Evolutionary conservation across 1,140 invertebrate genomes (phyloP).

Genomic region (Rhyacophila brunnea): DNA sequence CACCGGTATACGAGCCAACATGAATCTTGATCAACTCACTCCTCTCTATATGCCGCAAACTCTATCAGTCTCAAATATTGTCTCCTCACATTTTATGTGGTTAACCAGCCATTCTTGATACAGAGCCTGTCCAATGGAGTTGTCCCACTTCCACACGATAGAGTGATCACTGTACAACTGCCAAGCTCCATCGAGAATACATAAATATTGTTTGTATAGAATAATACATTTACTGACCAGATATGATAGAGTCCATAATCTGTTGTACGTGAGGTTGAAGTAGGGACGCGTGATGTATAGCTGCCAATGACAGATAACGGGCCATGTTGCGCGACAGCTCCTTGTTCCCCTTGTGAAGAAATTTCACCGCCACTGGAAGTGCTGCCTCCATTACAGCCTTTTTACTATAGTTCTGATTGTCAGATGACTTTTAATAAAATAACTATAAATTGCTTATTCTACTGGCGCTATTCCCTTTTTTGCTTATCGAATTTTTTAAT

Average conservation of each 20-base stretch:
- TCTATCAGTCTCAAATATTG: too few relatives aligned
- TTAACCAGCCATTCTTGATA: too few relatives aligned
- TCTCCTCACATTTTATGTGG: too few relatives aligned
- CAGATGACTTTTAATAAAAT: slow-evolving; percentile 40
- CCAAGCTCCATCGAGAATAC: too few relatives aligned
- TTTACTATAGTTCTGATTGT: slow-evolving; percentile 81
- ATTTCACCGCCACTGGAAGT: slow-evolving; percentile 87
- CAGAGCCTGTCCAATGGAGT: too few relatives aligned
- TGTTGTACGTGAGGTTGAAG: slow-evolving; percentile 83
- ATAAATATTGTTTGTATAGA: neutral
- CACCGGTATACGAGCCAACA: too few relatives aligned
- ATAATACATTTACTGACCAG: slow-evolving; percentile 57
- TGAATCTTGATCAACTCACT: too few relatives aligned
- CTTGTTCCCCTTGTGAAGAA: slow-evolving; percentile 84
- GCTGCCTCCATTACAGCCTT: slow-evolving; percentile 85
- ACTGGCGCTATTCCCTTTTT: too few relatives aligned
- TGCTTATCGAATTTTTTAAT: too few relatives aligned
- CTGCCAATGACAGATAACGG: slow-evolving; percentile 88
- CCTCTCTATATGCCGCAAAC: too few relatives aligned
- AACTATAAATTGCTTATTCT: neutral
- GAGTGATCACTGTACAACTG: too few relatives aligned
- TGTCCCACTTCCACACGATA: too few relatives aligned
- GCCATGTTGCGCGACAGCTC: slow-evolving; percentile 88
- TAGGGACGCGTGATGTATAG: slow-evolving; percentile 84
- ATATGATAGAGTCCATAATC: slow-evolving; percentile 86